Base-by-base conservation (phyloP, 2,797 vertebrate genomes). In the Rhadinocentrus ornatus region DNA sequence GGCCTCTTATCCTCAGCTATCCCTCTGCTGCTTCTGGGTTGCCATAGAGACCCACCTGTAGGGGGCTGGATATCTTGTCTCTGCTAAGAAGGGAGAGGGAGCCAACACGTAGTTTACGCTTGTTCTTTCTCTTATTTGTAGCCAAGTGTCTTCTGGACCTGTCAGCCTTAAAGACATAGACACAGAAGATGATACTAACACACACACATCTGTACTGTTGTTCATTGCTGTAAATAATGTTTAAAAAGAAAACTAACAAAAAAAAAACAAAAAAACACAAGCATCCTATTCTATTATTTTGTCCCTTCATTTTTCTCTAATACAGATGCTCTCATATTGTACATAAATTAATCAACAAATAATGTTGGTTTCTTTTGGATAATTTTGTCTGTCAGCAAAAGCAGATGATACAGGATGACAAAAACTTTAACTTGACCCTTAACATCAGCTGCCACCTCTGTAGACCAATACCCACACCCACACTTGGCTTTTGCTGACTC, bases 41-140 rank as follows among this genome's bases (percentile, higher is more conserved):
- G 69, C 84, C 84, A 90, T 91, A 86, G 88, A 76, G 71, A 91
- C 92, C 85, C 75, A 94, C 93, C 92, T 92, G 90, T 86, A 93
- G 50, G 66, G 88, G 83, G 81, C 20, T 80, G 80, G 84, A 41
- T 71, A 52, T 70, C 66, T 84, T 88, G 87, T 93, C 53, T 73
- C 91, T 77, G 80, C 65, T 81, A 58, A 94, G 86, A 75, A 94
- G 89, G 41, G 93, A 92, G 77, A 73, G 90, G 72, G 89, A 90
- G 77, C 93, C 93, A 0, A 83, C 67, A 9, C 90, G 90, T 72
- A 80, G 78, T 91, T 86, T 91, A 37, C 77, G 84, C 77, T 84
- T 88, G 69, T 29, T 85, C 78, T 91, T 93, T 74, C 86, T 93
- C 80, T 88, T 91, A 66, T 26, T 89, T 10, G 48, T 76, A 57